Evolutionary conservation across 2,888 invertebrate genomes (phyloP), one percentile per base, ranked within the genome.

Genomic region (Idaea dimidiata): DNA sequence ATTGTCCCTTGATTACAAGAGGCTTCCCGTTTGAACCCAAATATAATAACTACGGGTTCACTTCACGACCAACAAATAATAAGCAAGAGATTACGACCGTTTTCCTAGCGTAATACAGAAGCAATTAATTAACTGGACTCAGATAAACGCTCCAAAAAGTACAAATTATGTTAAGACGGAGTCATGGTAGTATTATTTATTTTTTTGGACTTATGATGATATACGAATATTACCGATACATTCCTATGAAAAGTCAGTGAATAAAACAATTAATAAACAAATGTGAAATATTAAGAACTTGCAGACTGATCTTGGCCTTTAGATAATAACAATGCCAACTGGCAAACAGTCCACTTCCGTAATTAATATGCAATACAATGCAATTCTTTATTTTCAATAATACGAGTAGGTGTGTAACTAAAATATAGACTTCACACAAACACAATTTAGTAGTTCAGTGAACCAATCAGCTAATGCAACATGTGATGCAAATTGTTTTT

Each of bases 1-100:
- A 43, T 43, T 43, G 63, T 62, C 69, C 66, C 68, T 75, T 73
- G 71, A 72, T 72, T 73, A 72, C 69, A 63, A 62, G 62, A 66
- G 66, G 70, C 67, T 72, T 70, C 65, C 62, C 62, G 60, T 68
- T 70, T 63, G 66, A 66, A 64, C 68, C 62, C 62, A 62, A 58
- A 43, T 43, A 61, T 66, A 64, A 69, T 69, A 67, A 66, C 66
- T 65, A 64, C 10, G 43, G 43, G 43, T 43, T 43, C 43, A 5
- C 43, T 43, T 43, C 43, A 43, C 43, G 62, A 69, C 66, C 59
- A 53, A 60, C 66, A 70, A 72, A 70, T 71, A 69, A 69, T 64
- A 66, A 62, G 61, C 14, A 43, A 16, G 56, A 17, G 31, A 55
- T 32, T 60, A 55, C 55, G 14, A 56, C 17, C 10, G 56, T 56